Conservation (phyloP, 2,113 vertebrate species). For the Trochalopteron elliotii region DNA sequence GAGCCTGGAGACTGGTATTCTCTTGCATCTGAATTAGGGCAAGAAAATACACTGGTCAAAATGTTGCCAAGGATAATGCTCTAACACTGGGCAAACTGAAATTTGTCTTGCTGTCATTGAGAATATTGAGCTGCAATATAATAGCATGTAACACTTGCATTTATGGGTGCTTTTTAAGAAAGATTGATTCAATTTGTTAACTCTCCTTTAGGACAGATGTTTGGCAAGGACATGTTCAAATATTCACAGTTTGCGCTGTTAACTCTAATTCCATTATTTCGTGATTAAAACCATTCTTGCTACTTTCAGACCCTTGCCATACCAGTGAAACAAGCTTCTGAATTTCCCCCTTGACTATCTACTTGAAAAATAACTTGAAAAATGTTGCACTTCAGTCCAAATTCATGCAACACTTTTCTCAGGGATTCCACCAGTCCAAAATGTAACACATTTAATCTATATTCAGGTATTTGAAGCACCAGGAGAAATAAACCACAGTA, state of each 20-base stretch:
- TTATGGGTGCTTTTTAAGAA: not conserved
- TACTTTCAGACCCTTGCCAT: not conserved
- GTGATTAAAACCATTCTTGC: not conserved
- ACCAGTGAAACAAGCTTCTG: not conserved
- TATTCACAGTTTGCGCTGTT: not conserved
- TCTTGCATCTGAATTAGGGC: slow-evolving; percentile 1
- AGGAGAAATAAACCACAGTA: not conserved
- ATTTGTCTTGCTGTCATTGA: not conserved
- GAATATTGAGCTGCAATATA: not conserved
- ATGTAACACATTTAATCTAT: not conserved
- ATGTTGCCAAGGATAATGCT: slow-evolving; percentile 9
- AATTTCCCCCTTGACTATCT: not conserved
- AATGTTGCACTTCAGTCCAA: not conserved
- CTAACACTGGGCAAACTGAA: not conserved
- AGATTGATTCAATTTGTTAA: not conserved
- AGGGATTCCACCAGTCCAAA: not conserved
- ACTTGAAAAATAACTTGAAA: not conserved
- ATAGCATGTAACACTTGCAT: not conserved
- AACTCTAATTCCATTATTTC: not conserved
- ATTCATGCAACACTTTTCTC: not conserved
- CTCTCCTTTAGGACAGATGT: not conserved
- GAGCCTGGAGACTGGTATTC: not conserved
- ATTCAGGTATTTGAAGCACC: not conserved
- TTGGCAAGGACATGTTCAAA: not conserved
- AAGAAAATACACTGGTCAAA: slow-evolving; percentile 7